Percentiles rank a stretch among this genome's conserved stretches.
phyloP scores from a whole-genome alignment of 2,888 invertebrate genomes.

The Standfussiana lucernea region DNA sequence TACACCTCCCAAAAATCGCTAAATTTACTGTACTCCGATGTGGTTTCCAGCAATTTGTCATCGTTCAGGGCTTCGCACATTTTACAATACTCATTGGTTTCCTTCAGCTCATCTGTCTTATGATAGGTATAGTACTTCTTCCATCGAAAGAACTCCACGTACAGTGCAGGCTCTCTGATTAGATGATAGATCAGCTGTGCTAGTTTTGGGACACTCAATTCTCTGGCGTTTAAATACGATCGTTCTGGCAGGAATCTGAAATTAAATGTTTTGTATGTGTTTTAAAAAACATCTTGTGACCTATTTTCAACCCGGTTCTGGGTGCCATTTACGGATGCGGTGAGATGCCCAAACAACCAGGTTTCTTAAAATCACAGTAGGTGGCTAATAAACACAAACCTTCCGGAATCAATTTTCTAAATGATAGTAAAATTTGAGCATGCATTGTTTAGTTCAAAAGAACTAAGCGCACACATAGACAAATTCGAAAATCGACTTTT shows the following conservation, averaged over 20 bases:
- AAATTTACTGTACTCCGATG: conserved; percentile 76
- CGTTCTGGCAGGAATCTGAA: conserved; percentile 85
- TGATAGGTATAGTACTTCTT: conserved; percentile 82
- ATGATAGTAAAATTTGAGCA: background rate
- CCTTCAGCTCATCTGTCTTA: conserved; percentile 70
- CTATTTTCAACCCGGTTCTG: background rate
- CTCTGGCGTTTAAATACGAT: conserved; percentile 80
- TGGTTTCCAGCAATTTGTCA: conserved; percentile 71
- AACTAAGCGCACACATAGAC: no score
- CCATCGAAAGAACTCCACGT: conserved; percentile 83
- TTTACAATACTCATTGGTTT: conserved; percentile 83
- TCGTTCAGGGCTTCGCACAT: conserved; percentile 82
- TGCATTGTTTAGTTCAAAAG: no score
- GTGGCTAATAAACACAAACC: background rate
- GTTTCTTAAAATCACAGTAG: background rate
- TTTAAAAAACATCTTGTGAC: background rate
- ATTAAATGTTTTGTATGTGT: conserved; percentile 14
- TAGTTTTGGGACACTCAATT: conserved; percentile 73
- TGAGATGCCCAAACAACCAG: background rate
- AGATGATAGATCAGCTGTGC: conserved; percentile 79
- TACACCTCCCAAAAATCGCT: conserved; percentile 81
- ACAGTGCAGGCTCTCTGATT: conserved; percentile 76
- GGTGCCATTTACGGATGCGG: background rate
- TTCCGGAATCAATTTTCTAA: background rate
- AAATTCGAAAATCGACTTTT: background rate